A percentile compares a stretch with the other conserved stretches of the same genome.
Evolutionary conservation across 2,888 invertebrate genomes (phyloP).

Genomic region (Euclidia mi): DNA sequence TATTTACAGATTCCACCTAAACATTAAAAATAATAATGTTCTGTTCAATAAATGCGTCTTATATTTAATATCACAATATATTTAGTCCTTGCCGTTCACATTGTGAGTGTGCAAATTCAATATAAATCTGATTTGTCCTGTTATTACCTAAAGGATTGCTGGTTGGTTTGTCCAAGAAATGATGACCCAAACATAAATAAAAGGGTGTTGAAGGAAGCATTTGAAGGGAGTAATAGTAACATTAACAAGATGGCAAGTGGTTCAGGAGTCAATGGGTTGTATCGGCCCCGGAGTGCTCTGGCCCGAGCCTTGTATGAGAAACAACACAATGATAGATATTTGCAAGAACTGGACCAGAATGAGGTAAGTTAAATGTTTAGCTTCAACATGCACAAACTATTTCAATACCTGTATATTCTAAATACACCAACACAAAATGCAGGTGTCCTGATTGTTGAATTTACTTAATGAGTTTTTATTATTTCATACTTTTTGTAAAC

Average conservation of each 20-base stretch:
- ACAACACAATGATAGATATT: constrained; percentile 92
- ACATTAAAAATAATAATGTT: constrained; percentile 45
- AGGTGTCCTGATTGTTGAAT: too few relatives aligned
- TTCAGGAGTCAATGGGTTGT: constrained; percentile 81
- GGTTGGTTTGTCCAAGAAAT: constrained; percentile 65
- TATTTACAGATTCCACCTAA: constrained; percentile 29
- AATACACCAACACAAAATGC: background rate
- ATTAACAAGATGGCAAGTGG: constrained; percentile 72
- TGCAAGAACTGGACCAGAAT: constrained; percentile 92
- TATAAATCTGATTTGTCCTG: constrained; percentile 68
- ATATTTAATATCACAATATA: constrained; percentile 50
- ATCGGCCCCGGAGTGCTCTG: constrained; percentile 92
- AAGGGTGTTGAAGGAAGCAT: constrained; percentile 41
- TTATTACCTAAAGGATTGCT: constrained; percentile 74
- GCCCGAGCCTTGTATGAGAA: constrained; percentile 93
- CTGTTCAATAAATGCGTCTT: constrained; percentile 62
- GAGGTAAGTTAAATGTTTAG: constrained; percentile 89
- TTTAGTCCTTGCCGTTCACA: constrained; percentile 51
- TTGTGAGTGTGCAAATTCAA: constrained; percentile 48
- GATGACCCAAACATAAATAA: constrained; percentile 52
- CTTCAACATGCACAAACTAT: too few relatives aligned
- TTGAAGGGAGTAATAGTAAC: constrained; percentile 48
- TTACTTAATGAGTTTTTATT: too few relatives aligned
- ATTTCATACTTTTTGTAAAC: too few relatives aligned
- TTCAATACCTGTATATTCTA: background rate